Base-by-base conservation (phyloP, 2,888 invertebrate species). In the Acanthococcus lagerstroemiae region DNA sequence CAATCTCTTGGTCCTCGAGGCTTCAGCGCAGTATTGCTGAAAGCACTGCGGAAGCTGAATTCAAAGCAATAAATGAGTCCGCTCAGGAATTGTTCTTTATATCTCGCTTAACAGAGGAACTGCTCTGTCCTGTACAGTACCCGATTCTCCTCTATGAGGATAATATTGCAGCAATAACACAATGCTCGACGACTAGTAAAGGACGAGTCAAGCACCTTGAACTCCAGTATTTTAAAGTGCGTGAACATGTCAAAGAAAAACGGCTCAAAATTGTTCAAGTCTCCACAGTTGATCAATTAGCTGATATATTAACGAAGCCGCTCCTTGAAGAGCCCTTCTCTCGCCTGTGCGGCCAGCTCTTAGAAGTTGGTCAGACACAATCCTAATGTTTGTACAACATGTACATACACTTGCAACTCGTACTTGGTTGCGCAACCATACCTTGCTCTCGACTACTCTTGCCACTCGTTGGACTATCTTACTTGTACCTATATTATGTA, bases 41-140 rank as follows among this genome's bases (percentile, higher is more conserved):
- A n/a, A 54, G 54, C n/a, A 24, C 54, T 3, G 54, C 54, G 4
- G 54, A 54, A n/a, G 54, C 54, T 24, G 54, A 54, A 25, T 54
- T 24, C 24, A 54, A 17, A 21, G 54, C 54, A 22, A 54, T 54
- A 9, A 24, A 25, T 54, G 25, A n/a, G 5, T 17, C 15, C 17
- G 26, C 54, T 2, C 54, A 54, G 21, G 54, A 54, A 6, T 17
- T 54, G 22, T n/a, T 54, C 9, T 52, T 21, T 30, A 30, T 30
- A 9, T 9, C 26, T 7, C 22, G 54, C 7, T 25, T 54, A 17
- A 24, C n/a, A 15, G 54, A 54, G 25, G 54, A 54, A 24, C 7
- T 54, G 37, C 15, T 30, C 6, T 6, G 15, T 9, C 37, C 37
- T 9, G 7, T 30, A 6, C 15, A 6, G 37, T 25, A 25, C n/a